Conservation (phyloP, 2,113 vertebrate species). For the Otocyon megalotis region DNA sequence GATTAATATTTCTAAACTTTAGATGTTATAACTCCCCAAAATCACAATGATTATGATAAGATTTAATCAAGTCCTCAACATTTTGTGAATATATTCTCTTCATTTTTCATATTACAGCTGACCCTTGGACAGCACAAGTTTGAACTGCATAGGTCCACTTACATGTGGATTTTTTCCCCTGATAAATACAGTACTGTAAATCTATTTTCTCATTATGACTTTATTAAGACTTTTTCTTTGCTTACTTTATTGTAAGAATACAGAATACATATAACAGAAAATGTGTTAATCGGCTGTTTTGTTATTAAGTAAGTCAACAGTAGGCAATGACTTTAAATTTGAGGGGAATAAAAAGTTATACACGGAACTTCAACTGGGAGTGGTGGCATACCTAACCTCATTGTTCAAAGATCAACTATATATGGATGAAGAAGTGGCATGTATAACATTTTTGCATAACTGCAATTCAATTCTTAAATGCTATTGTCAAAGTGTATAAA, state of each 20-base stretch:
- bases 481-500: not conserved
- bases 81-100: slow-evolving; percentile 26
- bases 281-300: not conserved
- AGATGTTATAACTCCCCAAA: not conserved
- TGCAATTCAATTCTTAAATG: slow-evolving; percentile 19
- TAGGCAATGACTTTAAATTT: not conserved
- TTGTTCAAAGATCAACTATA: not conserved
- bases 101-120: slow-evolving; percentile 8
- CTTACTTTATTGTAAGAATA: not conserved
- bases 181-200: not conserved
- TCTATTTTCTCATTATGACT: not conserved
- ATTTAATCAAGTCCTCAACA: not conserved
- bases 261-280: not conserved
- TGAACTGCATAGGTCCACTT: not conserved
- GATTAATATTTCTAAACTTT: slow-evolving; percentile 29
- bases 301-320: not conserved
- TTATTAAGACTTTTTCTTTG: not conserved
- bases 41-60: not conserved
- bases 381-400: too few species aligned
- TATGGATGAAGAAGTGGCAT: not conserved
- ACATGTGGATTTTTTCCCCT: not conserved
- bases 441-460: not conserved
- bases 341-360: not conserved
- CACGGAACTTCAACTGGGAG: not conserved
- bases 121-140: not conserved